Percentiles rank a stretch among this genome's conserved stretches.
Evolutionary conservation across 2,113 vertebrate species (phyloP).

Genomic region (Phaethon lepturus): DNA sequence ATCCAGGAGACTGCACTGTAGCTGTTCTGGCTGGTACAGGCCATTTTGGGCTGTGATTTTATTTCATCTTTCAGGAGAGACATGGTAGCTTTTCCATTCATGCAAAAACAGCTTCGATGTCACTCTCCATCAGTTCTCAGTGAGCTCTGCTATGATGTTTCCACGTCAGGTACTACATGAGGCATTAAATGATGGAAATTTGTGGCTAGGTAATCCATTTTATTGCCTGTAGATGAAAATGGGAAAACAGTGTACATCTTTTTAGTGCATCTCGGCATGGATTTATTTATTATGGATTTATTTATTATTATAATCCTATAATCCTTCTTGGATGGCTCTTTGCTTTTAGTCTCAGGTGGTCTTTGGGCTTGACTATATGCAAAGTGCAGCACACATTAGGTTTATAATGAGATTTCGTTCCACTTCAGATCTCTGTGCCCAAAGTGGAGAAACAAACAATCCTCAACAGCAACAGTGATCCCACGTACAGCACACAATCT

Average conservation of each 20-base stretch:
- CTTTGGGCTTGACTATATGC: background rate
- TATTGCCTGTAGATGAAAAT: background rate
- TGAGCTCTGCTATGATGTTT: background rate
- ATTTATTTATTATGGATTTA: no score
- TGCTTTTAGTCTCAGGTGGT: constrained; percentile 2
- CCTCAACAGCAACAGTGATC: background rate
- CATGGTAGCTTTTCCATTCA: background rate
- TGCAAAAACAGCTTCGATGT: background rate
- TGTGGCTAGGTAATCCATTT: constrained; percentile 17
- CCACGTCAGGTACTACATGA: background rate
- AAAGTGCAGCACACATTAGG: background rate
- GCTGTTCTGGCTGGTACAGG: background rate
- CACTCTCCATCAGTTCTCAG: background rate
- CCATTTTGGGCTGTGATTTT: background rate
- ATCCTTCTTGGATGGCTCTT: constrained; percentile 5
- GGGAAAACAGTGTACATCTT: background rate
- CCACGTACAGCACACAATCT: background rate
- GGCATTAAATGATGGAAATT: constrained; percentile 27
- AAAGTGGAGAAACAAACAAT: background rate
- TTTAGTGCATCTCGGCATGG: background rate
- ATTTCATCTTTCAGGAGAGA: background rate
- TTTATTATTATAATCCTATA: constrained; percentile 42
- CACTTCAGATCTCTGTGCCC: background rate
- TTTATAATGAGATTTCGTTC: constrained; percentile 9
- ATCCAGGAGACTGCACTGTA: background rate